These are phyloP conservation scores for Xenentodon cancila DNA, from an alignment of 2,797 vertebrate genomes.

Conservation along the genomic window DNA sequence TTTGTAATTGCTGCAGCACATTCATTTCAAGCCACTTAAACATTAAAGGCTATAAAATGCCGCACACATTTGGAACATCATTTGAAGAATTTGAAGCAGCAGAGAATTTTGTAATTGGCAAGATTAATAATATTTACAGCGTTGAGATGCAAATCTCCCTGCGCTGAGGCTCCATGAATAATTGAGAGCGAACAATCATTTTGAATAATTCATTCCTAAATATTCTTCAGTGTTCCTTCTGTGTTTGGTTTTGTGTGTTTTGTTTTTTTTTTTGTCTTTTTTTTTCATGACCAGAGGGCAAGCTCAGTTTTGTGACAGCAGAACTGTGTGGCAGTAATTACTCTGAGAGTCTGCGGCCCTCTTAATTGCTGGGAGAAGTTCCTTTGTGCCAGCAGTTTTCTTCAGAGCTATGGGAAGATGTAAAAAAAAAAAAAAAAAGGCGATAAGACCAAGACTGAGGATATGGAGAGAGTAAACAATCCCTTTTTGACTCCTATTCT, in stretches of 20 bases:
- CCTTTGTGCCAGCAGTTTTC: constrained; percentile 73
- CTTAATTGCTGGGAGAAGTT: constrained; percentile 84
- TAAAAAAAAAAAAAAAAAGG: constrained; percentile 38
- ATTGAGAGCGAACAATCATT: constrained; percentile 84
- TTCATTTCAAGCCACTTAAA: constrained; percentile 79
- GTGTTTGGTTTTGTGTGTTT: constrained; percentile 72
- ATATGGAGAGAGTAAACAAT: constrained; percentile 66
- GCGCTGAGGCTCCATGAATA: constrained; percentile 79
- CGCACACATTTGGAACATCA: constrained; percentile 74
- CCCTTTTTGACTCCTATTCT: constrained; percentile 30
- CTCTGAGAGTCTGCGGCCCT: constrained; percentile 70
- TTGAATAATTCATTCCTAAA: constrained; percentile 86
- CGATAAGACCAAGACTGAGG: constrained; percentile 48
- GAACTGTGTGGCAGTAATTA: constrained; percentile 81
- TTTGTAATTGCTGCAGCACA: constrained; percentile 67
- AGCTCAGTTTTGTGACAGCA: constrained; percentile 81
- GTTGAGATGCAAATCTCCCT: constrained; percentile 81
- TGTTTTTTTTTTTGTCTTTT: constrained; percentile 52
- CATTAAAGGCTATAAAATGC: constrained; percentile 76
- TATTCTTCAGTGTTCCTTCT: constrained; percentile 75
- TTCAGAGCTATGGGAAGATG: constrained; percentile 39
- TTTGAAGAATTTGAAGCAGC: constrained; percentile 78
- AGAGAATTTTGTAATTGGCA: constrained; percentile 85
- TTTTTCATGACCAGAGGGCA: constrained; percentile 82
- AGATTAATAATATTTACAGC: constrained; percentile 87